Evolutionary conservation across 1,140 invertebrate genomes (phyloP).

Genomic region (Anoplophora glabripennis): DNA sequence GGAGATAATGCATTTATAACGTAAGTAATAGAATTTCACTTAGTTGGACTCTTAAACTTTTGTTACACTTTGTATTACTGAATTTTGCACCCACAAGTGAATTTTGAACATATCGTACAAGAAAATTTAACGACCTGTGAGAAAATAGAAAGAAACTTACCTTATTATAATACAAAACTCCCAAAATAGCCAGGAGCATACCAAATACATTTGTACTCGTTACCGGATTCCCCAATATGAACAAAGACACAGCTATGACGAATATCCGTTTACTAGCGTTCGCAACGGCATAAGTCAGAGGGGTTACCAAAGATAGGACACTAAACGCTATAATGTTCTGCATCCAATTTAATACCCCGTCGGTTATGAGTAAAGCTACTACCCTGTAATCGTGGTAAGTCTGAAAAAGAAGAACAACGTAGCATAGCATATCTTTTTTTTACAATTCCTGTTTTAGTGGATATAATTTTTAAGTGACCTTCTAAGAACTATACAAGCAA

Average conservation of each 20-base stretch:
- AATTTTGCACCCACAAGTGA: neutral
- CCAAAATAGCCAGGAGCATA: constrained; percentile 86
- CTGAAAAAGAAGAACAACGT: constrained; percentile 41
- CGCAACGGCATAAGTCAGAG: constrained; percentile 92
- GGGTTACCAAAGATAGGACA: constrained; percentile 83
- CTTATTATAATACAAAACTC: constrained; percentile 88
- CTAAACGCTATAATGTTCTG: constrained; percentile 96
- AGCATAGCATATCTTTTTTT: no score
- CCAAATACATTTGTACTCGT: constrained; percentile 83
- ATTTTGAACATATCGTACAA: neutral
- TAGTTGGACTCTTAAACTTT: no score
- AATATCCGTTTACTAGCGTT: constrained; percentile 95
- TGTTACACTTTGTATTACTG: neutral
- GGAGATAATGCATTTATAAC: no score
- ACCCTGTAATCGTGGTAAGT: constrained; percentile 54
- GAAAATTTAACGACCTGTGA: neutral
- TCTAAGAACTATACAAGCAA: no score
- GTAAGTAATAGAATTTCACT: no score
- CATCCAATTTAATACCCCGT: constrained; percentile 88
- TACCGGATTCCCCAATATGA: constrained; percentile 90
- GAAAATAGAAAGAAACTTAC: constrained; percentile 37
- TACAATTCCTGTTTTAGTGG: no score
- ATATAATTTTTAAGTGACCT: no score
- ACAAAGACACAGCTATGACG: constrained; percentile 84
- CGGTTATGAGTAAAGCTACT: constrained; percentile 67